Conservation (phyloP, 2,888 invertebrate genomes). For the Aricia artaxerxes region DNA sequence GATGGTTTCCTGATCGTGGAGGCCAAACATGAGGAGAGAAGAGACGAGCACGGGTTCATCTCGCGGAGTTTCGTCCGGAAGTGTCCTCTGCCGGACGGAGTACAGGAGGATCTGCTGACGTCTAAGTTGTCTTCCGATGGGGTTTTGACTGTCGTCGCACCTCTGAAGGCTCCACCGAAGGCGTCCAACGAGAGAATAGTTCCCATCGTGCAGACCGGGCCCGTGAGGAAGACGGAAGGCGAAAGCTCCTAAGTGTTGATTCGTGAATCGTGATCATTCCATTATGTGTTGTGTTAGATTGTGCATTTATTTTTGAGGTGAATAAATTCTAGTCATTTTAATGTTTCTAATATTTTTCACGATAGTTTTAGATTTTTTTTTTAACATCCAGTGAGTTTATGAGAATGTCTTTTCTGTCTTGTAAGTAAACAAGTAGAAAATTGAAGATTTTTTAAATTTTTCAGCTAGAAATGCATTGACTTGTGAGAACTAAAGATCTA, state of each 20-base stretch:
- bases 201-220: not conserved
- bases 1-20: not conserved
- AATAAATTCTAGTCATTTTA: not conserved
- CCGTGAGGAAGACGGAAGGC: not conserved
- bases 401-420: too few relatives aligned
- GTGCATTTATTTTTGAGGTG: slow-evolving; percentile 2
- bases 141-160: not conserved
- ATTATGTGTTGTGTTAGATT: not conserved
- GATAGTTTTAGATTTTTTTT: not conserved
- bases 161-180: not conserved
- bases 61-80: not conserved
- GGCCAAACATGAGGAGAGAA: not conserved
- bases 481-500: too few relatives aligned
- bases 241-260: not conserved
- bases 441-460: too few relatives aligned
- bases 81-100: not conserved
- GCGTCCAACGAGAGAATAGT: not conserved
- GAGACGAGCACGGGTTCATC: not conserved
- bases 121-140: not conserved
- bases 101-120: not conserved
- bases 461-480: too few relatives aligned
- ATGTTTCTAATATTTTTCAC: not conserved
- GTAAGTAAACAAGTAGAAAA: too few relatives aligned
- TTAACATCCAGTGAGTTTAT: not conserved
- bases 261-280: not conserved